Conservation (phyloP, 2,888 invertebrate genomes). For the Allophyes oxyacanthae region DNA sequence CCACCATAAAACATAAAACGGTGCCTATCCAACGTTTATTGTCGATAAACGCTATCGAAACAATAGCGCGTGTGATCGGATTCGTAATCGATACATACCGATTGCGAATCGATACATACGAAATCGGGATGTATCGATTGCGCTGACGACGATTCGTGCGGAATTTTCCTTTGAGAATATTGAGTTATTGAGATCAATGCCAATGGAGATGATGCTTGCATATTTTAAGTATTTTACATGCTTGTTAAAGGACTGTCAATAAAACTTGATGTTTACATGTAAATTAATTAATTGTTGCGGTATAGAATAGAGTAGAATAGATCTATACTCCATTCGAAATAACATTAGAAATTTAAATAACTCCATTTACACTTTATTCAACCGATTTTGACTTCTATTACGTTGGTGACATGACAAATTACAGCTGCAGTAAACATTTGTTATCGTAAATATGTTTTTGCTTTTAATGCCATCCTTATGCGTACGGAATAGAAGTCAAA, state of each 20-base stretch:
- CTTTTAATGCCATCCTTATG: too few species aligned
- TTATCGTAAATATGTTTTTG: too few species aligned
- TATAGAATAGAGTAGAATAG: too few species aligned
- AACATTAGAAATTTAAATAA: too few species aligned
- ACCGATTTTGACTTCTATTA: too few species aligned
- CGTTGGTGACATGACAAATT: too few species aligned
- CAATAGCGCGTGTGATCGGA: conserved; percentile 69
- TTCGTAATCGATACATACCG: conserved; percentile 62
- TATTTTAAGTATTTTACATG: conserved; percentile 21
- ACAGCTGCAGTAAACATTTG: too few species aligned
- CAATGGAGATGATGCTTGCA: conserved; percentile 24
- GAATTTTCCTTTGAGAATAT: conserved; percentile 39
- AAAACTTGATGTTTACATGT: too few species aligned
- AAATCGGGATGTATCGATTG: conserved; percentile 36
- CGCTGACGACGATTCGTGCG: conserved; percentile 18
- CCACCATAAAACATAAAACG: conserved; percentile 35
- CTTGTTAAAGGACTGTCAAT: neutral
- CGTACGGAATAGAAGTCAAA: too few species aligned
- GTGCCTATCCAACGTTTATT: conserved; percentile 43
- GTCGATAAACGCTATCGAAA: conserved; percentile 59
- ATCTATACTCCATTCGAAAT: too few species aligned
- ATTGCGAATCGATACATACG: conserved; percentile 62
- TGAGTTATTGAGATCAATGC: conserved; percentile 52
- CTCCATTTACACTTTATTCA: too few species aligned
- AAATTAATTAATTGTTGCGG: too few species aligned